Conservation (phyloP, 1,140 invertebrate genomes). For the Phymorhynchus buccinoides region DNA sequence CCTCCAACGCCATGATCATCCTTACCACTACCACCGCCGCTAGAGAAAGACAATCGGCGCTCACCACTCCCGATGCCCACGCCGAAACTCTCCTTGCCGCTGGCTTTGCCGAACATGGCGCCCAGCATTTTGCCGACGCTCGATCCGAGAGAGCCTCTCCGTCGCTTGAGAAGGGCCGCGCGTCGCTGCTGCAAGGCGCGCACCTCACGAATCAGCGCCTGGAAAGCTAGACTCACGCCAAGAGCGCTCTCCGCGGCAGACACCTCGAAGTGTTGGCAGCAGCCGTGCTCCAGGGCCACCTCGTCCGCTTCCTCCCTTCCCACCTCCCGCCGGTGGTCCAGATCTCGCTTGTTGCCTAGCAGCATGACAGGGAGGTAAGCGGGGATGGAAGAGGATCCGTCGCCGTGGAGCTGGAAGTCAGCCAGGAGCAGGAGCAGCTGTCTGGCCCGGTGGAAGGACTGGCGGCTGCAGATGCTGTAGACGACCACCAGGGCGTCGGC, state of each 20-base stretch:
- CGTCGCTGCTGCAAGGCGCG: conserved; percentile 81
- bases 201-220: conserved; percentile 81
- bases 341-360: conserved; percentile 86
- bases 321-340: conserved; percentile 86
- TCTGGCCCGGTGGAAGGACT: conserved; percentile 84
- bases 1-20: too few relatives aligned
- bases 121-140: conserved; percentile 79
- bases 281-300: conserved; percentile 82
- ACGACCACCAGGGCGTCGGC: conserved; percentile 88
- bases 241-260: conserved; percentile 86
- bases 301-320: conserved; percentile 87
- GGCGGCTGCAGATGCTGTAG: conserved; percentile 85
- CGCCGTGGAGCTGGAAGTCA: conserved; percentile 69
- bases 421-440: conserved; percentile 82
- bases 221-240: conserved; percentile 85
- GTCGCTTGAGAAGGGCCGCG: conserved; percentile 79
- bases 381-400: conserved; percentile 39
- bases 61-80: not conserved
- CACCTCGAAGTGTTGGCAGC: conserved; percentile 85
- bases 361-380: conserved; percentile 78
- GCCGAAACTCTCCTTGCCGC: conserved; percentile 12
- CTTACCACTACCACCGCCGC: conserved; percentile 12
- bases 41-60: not conserved
- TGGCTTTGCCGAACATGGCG: conserved; percentile 64
- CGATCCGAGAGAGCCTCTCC: conserved; percentile 84